Conservation (phyloP, 2,113 vertebrate species). For the Craseonycteris thonglongyai region DNA sequence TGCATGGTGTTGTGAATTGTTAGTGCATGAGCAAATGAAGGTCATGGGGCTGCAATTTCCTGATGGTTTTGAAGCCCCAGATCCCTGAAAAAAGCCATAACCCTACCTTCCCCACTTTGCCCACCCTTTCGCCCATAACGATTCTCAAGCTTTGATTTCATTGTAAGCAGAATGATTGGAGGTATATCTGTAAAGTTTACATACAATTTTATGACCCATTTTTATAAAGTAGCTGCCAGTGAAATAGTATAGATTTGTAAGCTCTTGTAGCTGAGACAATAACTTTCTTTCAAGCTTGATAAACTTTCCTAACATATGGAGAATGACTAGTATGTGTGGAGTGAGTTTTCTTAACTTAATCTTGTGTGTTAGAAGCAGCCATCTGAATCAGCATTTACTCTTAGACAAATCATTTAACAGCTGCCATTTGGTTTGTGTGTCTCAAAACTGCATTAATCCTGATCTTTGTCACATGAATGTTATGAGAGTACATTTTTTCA, state of each 20-base stretch:
- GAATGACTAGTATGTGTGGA: not conserved
- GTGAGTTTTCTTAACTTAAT: not conserved
- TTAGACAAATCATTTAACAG: not conserved
- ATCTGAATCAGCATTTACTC: not conserved
- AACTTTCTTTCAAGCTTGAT: not conserved
- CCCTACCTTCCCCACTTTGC: not conserved
- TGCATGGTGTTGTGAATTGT: not conserved
- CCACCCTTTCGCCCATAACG: not conserved
- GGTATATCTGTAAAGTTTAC: not conserved
- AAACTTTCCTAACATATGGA: not conserved
- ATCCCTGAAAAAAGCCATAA: not conserved
- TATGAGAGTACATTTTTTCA: not conserved
- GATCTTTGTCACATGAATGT: not conserved
- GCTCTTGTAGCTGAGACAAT: not conserved
- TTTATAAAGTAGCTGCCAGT: conserved; percentile 7
- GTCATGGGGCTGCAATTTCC: conserved; percentile 18
- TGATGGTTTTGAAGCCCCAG: not conserved
- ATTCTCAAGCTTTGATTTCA: not conserved
- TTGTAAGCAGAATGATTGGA: not conserved
- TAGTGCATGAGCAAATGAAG: conserved; percentile 22
- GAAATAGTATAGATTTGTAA: conserved; percentile 1
- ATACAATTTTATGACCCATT: conserved; percentile 10
- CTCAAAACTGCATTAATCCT: not conserved
- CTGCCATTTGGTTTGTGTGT: not conserved
- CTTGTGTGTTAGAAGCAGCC: not conserved